Evolutionary conservation across 1,140 invertebrate species (phyloP), one percentile per base, ranked within the genome.

Genomic region (Homalodisca vitripennis): DNA sequence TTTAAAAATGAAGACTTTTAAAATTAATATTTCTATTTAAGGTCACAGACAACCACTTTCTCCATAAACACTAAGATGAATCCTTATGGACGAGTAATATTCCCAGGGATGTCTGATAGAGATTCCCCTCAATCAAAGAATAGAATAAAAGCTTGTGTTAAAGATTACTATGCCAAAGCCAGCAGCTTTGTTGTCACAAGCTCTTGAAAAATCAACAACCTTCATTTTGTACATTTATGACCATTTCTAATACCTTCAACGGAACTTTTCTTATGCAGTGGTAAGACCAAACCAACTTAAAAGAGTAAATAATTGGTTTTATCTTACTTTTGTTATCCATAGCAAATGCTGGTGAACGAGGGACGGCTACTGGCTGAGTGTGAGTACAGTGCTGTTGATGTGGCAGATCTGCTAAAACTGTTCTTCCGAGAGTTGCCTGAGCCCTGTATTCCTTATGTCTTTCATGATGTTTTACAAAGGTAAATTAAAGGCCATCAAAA

Each of bases 351-450:
- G 41, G 74, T 92, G n/a, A 88, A 92, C 75, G 84, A 80, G 65
- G 90, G 89, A 22, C 84, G 20, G 24, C 31, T 83, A 29, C 80
- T 79, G 64, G 80, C 90, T 29, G 84, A 84, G 27, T 84, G 87
- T 24, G 84, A 87, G 1, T 83, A 88, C 75, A 86, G 92, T 78
- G 86, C 90, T 0, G 87, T 92, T 73, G 93, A 95, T 82, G 86
- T 94, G 12, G 91, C 92, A 6, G 90, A 86, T 80, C 85, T 93
- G 51, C 80, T 95, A 13, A 95, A 95, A 77, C 86, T 89, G 51
- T 95, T 94, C 76, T 86, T 95, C 47, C 81, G 92, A 60, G 86
- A 89, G 74, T 78, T 95, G 31, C 92, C 92, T 3, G 92, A 94
- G 71, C 92, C 93, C 1, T 80, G 95, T 17, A 89, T 95, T 68